A percentile compares a stretch with the other conserved stretches of the same genome.
These are phyloP conservation scores for Gisinianus flammeolus DNA, from an alignment of 2,888 invertebrate genomes.

Conservation along the genomic window DNA sequence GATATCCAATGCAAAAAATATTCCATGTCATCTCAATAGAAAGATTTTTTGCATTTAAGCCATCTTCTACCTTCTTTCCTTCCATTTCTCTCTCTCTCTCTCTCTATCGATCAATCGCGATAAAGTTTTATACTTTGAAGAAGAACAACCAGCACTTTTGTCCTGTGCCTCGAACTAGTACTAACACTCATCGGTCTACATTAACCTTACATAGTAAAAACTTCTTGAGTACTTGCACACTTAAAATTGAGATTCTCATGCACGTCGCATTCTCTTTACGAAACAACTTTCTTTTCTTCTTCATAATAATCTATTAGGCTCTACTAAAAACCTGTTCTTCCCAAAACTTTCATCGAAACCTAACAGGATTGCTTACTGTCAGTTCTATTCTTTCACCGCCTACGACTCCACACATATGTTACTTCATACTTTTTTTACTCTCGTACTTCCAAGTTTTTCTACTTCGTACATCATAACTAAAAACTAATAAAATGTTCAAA, in stretches of 20 bases:
- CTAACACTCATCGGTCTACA: slow-evolving; percentile 3
- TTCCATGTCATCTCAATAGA: slow-evolving; percentile 30
- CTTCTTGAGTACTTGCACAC: slow-evolving; percentile 9
- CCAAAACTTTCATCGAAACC: not conserved
- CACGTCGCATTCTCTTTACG: not conserved
- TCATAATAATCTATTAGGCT: slow-evolving; percentile 22
- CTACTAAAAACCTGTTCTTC: not conserved
- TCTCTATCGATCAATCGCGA: slow-evolving; percentile 38
- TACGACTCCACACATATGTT: not conserved
- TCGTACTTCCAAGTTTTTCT: slow-evolving; percentile 11
- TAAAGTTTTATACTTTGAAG: slow-evolving; percentile 16
- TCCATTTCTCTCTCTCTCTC: not conserved
- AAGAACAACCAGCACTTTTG: not conserved
- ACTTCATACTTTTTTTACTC: not conserved
- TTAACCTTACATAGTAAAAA: slow-evolving; percentile 10
- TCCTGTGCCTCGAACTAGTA: not conserved
- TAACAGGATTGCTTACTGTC: not conserved
- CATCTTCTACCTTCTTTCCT: slow-evolving; percentile 11
- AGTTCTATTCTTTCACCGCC: not conserved
- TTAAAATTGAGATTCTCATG: slow-evolving; percentile 14
- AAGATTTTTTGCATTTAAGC: slow-evolving; percentile 23
- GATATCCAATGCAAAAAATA: slow-evolving; percentile 42
- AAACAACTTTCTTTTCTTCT: slow-evolving; percentile 9
- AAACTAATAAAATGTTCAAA: slow-evolving; percentile 13
- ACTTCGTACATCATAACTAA: slow-evolving; percentile 17